Percentiles rank a stretch among this genome's conserved stretches.
phyloP scores from a whole-genome alignment of 64 coral and sea anemone genomes.

The Dendronephthya gigantea region DNA sequence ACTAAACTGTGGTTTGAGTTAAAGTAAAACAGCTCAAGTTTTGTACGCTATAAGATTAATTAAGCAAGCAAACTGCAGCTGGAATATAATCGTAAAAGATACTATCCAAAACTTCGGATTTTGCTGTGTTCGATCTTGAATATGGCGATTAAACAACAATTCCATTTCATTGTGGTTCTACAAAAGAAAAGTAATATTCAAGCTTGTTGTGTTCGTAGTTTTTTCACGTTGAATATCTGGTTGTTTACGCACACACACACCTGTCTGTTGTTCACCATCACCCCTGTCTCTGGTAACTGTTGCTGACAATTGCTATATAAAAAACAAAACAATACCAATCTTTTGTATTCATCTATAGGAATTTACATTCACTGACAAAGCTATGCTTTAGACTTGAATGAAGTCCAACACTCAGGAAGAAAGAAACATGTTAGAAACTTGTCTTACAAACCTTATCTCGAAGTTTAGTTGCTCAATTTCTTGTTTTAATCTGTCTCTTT shows the following conservation, averaged over 20 bases:
- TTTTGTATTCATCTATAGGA: no score
- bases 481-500: conserved; percentile 53
- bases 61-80: background rate
- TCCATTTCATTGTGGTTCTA: conserved; percentile 39
- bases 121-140: conserved; percentile 72
- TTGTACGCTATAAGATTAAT: no score
- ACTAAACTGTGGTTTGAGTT: conserved; percentile 51
- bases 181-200: background rate
- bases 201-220: background rate
- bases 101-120: conserved; percentile 98
- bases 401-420: background rate
- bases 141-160: conserved; percentile 64
- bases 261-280: conserved; percentile 78
- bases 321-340: no score
- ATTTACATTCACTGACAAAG: no score
- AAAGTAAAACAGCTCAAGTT: no score
- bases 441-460: conserved; percentile 52
- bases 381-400: no score
- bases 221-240: no score
- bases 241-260: no score
- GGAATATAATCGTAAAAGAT: conserved; percentile 41
- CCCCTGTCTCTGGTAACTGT: conserved; percentile 84
- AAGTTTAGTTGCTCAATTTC: conserved; percentile 69
- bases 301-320: conserved; percentile 66
- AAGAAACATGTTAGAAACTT: background rate